These are phyloP conservation scores for Pristionchus mayeri DNA, from an alignment of 2,888 invertebrate species.

Conservation along the genomic window DNA sequence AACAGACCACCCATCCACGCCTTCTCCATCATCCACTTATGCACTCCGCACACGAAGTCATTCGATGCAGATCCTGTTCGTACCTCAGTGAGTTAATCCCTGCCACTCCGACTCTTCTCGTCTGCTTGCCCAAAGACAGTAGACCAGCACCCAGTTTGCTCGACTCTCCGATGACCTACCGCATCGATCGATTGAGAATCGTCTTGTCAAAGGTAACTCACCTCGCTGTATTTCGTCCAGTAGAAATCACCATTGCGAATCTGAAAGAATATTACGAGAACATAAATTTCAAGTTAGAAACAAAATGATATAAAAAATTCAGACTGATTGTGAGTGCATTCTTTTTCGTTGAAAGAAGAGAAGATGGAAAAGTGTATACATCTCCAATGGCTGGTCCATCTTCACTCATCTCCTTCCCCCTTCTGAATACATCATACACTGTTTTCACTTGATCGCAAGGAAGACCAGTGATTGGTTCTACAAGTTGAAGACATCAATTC, in stretches of 20 bases:
- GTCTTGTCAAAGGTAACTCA: neutral
- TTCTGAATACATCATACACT: slow-evolving; percentile 59
- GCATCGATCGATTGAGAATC: neutral
- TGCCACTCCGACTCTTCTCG: slow-evolving; percentile 73
- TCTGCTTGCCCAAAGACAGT: slow-evolving; percentile 72
- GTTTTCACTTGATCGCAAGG: slow-evolving; percentile 62
- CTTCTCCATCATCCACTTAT: neutral
- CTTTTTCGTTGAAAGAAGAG: neutral
- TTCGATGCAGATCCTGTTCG: neutral
- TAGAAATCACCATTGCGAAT: slow-evolving; percentile 33
- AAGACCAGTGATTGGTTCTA: slow-evolving; percentile 61
- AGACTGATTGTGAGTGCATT: neutral
- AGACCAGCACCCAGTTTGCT: slow-evolving; percentile 76
- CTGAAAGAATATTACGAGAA: neutral
- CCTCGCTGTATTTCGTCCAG: slow-evolving; percentile 46
- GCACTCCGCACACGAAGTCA: neutral
- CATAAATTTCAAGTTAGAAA: neutral
- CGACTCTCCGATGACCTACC: slow-evolving; percentile 62
- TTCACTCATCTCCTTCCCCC: slow-evolving; percentile 53
- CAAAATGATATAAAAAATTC: neutral
- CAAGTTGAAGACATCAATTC: neutral
- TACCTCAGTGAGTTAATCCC: slow-evolving; percentile 60
- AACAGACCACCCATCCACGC: neutral
- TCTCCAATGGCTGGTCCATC: slow-evolving; percentile 58
- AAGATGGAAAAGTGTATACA: slow-evolving; percentile 51